Conservation (phyloP, 2,888 invertebrate species). For the Chymomyza procnemis region DNA sequence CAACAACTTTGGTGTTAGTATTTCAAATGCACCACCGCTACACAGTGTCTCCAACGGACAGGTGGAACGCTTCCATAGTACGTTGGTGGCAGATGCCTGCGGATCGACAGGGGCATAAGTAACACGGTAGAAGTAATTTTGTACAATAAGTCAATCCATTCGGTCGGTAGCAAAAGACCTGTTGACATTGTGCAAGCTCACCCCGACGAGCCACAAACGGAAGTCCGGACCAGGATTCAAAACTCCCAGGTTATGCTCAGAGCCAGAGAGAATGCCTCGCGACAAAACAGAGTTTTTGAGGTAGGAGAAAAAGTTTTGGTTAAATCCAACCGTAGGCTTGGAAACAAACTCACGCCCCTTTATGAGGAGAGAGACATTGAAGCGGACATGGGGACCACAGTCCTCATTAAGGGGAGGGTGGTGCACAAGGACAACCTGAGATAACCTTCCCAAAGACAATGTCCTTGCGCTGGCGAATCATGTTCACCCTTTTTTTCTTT, state of each 20-base stretch:
- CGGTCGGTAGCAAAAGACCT: not conserved
- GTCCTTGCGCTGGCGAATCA: not conserved
- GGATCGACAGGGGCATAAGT: slow-evolving; percentile 15
- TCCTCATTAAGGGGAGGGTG: slow-evolving; percentile 22
- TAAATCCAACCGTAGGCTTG: slow-evolving; percentile 21
- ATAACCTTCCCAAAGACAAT: slow-evolving; percentile 2
- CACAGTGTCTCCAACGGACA: slow-evolving; percentile 32
- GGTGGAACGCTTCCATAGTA: slow-evolving; percentile 26
- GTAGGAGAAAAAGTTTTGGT: slow-evolving; percentile 27
- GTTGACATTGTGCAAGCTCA: not conserved
- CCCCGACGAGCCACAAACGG: not conserved
- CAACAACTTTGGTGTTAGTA: slow-evolving; percentile 20
- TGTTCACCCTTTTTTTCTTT: not conserved
- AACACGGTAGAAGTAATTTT: slow-evolving; percentile 26
- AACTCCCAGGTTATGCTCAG: slow-evolving; percentile 18
- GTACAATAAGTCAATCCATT: slow-evolving; percentile 18
- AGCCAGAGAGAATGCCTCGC: too few species aligned
- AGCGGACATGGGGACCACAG: slow-evolving; percentile 21
- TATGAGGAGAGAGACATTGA: slow-evolving; percentile 17
- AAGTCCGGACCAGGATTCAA: not conserved
- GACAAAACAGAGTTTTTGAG: slow-evolving; percentile 29
- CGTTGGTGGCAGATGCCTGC: slow-evolving; percentile 13
- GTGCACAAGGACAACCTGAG: slow-evolving; percentile 4
- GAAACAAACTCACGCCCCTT: slow-evolving; percentile 21
- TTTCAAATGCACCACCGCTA: slow-evolving; percentile 26